Percentiles rank a stretch among this genome's conserved stretches.
Conservation (phyloP, 64 coral and sea anemone species). For the Stylophora pistillata region DNA sequence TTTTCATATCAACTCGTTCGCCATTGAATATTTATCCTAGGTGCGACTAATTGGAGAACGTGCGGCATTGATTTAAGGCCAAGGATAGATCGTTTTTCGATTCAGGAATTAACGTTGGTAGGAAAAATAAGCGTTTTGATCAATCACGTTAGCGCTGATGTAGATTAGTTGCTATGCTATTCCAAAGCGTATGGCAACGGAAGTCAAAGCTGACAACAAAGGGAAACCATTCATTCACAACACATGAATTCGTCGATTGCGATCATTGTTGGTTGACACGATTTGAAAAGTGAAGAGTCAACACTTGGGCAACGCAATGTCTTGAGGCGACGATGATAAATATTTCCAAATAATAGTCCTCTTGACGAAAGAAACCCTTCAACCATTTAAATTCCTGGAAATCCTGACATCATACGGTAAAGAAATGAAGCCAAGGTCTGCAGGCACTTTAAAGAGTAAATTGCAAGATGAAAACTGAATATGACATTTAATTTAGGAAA, state of each 20-base stretch:
- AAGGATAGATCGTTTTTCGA: not conserved
- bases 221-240: not conserved
- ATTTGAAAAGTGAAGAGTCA: not conserved
- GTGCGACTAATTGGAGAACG: not conserved
- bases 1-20: slow-evolving; percentile 5
- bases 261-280: not conserved
- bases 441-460: not conserved
- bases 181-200: not conserved
- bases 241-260: not conserved
- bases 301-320: not conserved
- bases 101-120: not conserved
- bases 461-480: not conserved
- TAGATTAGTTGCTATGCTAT: not conserved
- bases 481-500: not conserved
- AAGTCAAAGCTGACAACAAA: not conserved
- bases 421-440: not conserved
- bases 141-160: too few species aligned
- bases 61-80: not conserved
- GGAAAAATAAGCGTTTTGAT: not conserved
- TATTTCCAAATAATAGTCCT: not conserved
- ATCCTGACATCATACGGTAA: not conserved
- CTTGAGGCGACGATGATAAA: not conserved
- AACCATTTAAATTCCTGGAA: slow-evolving; percentile 38
- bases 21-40: not conserved
- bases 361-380: not conserved